A percentile compares a stretch with the other conserved stretches of the same genome.
phyloP scores from a whole-genome alignment of 2,113 vertebrate species.

The Caloenas nicobarica region DNA sequence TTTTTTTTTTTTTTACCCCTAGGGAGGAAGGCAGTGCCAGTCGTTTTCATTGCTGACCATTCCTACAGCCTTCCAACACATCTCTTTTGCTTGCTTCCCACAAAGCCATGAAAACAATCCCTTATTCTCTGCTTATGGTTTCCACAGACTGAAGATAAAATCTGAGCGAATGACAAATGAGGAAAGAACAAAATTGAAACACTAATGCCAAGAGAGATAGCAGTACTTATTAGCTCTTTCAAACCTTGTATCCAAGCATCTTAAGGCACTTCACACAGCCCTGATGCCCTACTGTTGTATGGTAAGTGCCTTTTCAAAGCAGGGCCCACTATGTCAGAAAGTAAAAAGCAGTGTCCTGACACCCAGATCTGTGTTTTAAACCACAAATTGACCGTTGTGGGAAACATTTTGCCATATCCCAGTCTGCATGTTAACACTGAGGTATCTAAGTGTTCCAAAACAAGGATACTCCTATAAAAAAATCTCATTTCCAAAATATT shows the following conservation, averaged over 20 bases:
- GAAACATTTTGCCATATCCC: neutral
- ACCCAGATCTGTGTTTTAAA: neutral
- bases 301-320: neutral
- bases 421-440: neutral
- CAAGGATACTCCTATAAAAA: neutral
- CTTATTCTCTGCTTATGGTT: neutral
- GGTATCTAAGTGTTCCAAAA: neutral
- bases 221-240: neutral
- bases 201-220: neutral
- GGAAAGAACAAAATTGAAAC: neutral
- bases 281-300: neutral
- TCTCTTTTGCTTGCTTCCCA: neutral
- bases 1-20: neutral
- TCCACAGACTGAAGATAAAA: neutral
- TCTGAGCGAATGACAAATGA: neutral
- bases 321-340: neutral
- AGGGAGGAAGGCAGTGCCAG: neutral
- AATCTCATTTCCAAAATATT: neutral
- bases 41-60: neutral
- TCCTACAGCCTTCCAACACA: neutral
- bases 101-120: neutral
- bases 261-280: neutral
- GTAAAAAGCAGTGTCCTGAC: neutral
- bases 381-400: neutral
- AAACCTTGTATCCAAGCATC: neutral